Evolutionary conservation across 2,113 vertebrate species (phyloP).

Genomic region (Oryzias woworae): DNA sequence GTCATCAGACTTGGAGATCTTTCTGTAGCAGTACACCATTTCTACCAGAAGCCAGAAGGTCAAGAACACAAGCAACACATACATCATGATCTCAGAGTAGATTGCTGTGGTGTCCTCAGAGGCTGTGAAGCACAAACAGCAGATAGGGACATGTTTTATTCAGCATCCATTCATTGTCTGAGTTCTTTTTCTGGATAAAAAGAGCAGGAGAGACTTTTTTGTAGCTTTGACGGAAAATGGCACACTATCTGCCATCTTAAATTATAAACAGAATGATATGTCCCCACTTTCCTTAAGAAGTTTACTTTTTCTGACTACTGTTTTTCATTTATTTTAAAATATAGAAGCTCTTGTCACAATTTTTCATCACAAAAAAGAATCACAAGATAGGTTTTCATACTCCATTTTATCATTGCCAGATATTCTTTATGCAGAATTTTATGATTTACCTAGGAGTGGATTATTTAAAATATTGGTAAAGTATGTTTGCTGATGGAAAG

Average conservation of each 20-base stretch:
- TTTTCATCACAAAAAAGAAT: no score
- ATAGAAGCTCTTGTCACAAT: no score
- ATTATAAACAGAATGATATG: not conserved
- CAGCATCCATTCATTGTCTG: conserved; percentile 9
- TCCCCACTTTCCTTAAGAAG: not conserved
- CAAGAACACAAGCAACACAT: conserved; percentile 93
- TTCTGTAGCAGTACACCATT: conserved; percentile 98
- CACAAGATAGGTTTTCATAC: not conserved
- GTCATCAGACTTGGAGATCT: conserved; percentile 94
- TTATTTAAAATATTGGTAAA: no score
- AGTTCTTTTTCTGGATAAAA: conserved; percentile 3
- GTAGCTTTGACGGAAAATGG: conserved; percentile 3
- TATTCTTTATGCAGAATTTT: not conserved
- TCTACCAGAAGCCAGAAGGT: conserved; percentile 95
- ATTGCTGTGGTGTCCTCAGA: conserved; percentile 83
- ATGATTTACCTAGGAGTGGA: no score
- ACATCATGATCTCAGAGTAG: conserved; percentile 98
- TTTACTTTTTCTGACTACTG: no score
- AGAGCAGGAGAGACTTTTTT: conserved; percentile 7
- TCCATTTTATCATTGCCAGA: not conserved
- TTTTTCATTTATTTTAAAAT: no score
- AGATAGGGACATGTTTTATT: conserved; percentile 49
- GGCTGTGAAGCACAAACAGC: conserved; percentile 74
- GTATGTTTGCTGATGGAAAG: no score
- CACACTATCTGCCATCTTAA: conserved; percentile 5